Evolutionary conservation across 2,113 vertebrate genomes (phyloP), one percentile per base, ranked within the genome.

Genomic region (Bungarus multicinctus): DNA sequence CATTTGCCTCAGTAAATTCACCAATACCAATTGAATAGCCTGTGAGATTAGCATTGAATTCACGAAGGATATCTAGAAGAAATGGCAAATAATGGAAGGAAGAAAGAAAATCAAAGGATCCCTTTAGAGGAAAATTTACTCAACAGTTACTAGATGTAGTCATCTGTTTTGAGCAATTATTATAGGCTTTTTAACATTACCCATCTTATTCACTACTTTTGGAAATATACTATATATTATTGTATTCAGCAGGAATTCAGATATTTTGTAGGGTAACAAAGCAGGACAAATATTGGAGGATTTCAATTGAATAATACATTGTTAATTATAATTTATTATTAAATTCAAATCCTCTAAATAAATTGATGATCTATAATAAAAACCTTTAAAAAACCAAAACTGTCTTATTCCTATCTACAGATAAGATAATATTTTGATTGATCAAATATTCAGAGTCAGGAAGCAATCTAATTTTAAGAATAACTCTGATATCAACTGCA

Each of bases 1-100:
- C 97, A 14, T 92, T 87, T 0, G 94, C 47, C 4, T 93, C 90
- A 10, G 90, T 89, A 53, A 95, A 93, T 0, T 69, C 91, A 1
- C 98, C 98, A 0, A 74, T 96, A 93, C 98, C 98, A 4, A 96
- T 91, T 0, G 99, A 98, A 22, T 98, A 99, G 93, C 99, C 99
- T 2, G 85, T 88, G 87, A 99, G 93, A 0, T 55, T 86, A 43
- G 90, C 88, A 93, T 97, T 98, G 95, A 99, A 99, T 95, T 98
- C 96, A 69, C 90, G 97, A 92, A 99, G 94, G 95, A 99, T 98
- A 95, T 99, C 99, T 99, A 97, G n/a, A 98, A 94, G 90, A 95
- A 14, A 93, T 94, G 92, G 47, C 54, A 1, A 20, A 34, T 25
- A 89, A 86, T 50, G 3, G 91, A 34, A 23, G 45, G 91, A 88